Conservation (phyloP, 2,888 invertebrate species). For the Agrilus mali region DNA sequence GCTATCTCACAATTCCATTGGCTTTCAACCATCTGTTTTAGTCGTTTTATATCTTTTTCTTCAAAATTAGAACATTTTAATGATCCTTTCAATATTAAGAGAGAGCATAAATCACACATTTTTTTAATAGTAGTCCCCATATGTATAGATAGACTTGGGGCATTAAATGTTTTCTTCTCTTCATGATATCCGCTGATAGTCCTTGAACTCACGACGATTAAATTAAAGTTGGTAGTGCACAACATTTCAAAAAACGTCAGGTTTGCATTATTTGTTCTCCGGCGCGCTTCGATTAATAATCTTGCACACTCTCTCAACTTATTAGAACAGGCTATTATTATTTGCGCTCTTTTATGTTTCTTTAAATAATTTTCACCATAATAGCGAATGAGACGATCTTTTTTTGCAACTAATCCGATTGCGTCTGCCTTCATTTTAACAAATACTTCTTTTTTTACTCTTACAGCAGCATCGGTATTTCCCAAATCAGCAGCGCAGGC, state of each 20-base stretch:
- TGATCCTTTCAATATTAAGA: slow-evolving; percentile 1
- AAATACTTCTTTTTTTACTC: slow-evolving; percentile 5
- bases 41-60: slow-evolving; percentile 5
- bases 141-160: slow-evolving; percentile 5
- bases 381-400: slow-evolving; percentile 1
- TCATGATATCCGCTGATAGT: slow-evolving; percentile 5
- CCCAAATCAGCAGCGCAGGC: not conserved
- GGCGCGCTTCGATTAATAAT: too few relatives aligned
- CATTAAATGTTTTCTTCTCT: not conserved
- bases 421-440: slow-evolving; percentile 2
- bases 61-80: slow-evolving; percentile 3
- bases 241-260: not conserved
- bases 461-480: slow-evolving; percentile 1
- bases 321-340: slow-evolving; percentile 2
- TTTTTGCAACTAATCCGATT: slow-evolving; percentile 1
- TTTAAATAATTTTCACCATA: slow-evolving; percentile 5
- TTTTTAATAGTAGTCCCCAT: slow-evolving; percentile 5
- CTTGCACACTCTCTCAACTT: slow-evolving; percentile 5
- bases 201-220: not conserved
- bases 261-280: not conserved
- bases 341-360: slow-evolving; percentile 5
- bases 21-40: slow-evolving; percentile 3
- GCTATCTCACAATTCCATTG: slow-evolving; percentile 7
- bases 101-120: slow-evolving; percentile 1
- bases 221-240: slow-evolving; percentile 1